Evolutionary conservation across 2,888 invertebrate species (phyloP), one percentile per base, ranked within the genome.

Genomic region (Anorthoa munda): DNA sequence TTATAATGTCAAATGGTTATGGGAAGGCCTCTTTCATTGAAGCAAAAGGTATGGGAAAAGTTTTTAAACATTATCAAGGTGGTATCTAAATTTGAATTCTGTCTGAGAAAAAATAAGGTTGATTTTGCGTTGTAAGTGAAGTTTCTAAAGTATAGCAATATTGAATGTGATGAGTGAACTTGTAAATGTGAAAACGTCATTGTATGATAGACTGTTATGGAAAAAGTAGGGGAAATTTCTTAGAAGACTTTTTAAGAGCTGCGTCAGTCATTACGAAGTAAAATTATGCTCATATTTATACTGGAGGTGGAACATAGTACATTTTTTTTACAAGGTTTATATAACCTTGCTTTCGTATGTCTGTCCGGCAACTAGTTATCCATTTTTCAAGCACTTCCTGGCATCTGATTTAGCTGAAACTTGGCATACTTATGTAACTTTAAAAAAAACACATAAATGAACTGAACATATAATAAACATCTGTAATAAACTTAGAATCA

Each of bases 181-280:
- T 74, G 56, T 60, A 46, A 82, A 74, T 81, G 78, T 75, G 69
- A 71, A 77, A 69, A 72, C 61, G 65, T 78, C 72, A 70, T 82
- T 79, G 66, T 65, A 23, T 82, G 75, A 72, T 67, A 39, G 17
- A 72, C 26, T 60, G 50, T 72, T 70, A 82, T 75, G 64, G 56
- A 46, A 65, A 77, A 82, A 72, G 69, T 75, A 39, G 39, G 60
- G 12, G 51, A 69, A 60, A 51, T 5, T 66, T 71, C 31, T 56
- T 31, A 51, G 21, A 60, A 69, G 71, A 66, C 48, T 21, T 58
- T 81, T 53, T 59, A 66, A 64, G 26, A 55, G 48, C 21, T 66
- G 12, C 23, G 21, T 21, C n/a, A 39, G 26, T 39, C 31, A 58
- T 66, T 55, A 4, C 18, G 21, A 9, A 23, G 18, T 5, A 39